phyloP scores from a whole-genome alignment of 2,797 vertebrate genomes.

The Merluccius polli region DNA sequence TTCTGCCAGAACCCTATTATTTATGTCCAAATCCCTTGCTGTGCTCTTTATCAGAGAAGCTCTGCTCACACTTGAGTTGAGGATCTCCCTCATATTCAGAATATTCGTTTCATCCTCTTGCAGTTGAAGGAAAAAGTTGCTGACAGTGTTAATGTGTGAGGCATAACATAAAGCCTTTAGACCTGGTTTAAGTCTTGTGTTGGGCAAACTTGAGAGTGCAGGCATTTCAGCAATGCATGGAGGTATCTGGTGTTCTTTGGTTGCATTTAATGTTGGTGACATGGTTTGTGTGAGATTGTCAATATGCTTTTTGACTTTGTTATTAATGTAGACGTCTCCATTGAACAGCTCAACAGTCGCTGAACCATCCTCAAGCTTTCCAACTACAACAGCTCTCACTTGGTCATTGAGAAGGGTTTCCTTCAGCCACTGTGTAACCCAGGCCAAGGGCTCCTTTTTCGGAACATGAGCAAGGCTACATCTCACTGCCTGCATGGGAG shows the following conservation, averaged over 20 bases:
- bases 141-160: slow-evolving; percentile 65
- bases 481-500: slow-evolving; percentile 87
- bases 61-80: slow-evolving; percentile 61
- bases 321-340: slow-evolving; percentile 76
- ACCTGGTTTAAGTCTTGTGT: slow-evolving; percentile 58
- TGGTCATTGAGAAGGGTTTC: slow-evolving; percentile 69
- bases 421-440: slow-evolving; percentile 78
- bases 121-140: slow-evolving; percentile 80
- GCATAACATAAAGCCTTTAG: slow-evolving; percentile 63
- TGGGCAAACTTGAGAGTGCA: slow-evolving; percentile 62
- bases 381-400: slow-evolving; percentile 73
- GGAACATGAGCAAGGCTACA: slow-evolving; percentile 75
- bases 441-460: slow-evolving; percentile 58
- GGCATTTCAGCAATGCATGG: not conserved
- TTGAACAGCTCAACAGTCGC: slow-evolving; percentile 83
- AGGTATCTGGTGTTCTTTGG: not conserved
- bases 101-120: slow-evolving; percentile 75
- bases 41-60: slow-evolving; percentile 29
- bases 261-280: not conserved
- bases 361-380: slow-evolving; percentile 73
- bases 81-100: slow-evolving; percentile 67
- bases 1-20: slow-evolving; percentile 73
- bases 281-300: not conserved
- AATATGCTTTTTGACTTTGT: slow-evolving; percentile 75
- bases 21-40: slow-evolving; percentile 45